Evolutionary conservation across 2,888 invertebrate genomes (phyloP).

Genomic region (Celastrina argiolus): DNA sequence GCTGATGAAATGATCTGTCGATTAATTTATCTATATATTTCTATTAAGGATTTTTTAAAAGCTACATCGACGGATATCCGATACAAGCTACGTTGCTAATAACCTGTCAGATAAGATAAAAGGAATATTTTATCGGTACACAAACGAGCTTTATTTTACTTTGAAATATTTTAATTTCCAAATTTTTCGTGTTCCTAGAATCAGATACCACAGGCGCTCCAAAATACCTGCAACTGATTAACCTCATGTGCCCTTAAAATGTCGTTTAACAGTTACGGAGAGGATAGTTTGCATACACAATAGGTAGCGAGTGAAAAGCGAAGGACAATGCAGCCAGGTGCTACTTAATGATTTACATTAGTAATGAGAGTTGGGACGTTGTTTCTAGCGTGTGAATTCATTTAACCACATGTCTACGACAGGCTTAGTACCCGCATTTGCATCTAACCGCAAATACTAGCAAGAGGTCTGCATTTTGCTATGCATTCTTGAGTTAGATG

Average conservation of each 20-base stretch:
- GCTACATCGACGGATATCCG: not conserved
- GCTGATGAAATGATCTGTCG: slow-evolving; percentile 9
- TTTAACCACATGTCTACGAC: not conserved
- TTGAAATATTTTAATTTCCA: not conserved
- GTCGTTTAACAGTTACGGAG: slow-evolving; percentile 46
- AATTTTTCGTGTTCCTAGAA: slow-evolving; percentile 3
- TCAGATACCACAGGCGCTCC: slow-evolving; percentile 28
- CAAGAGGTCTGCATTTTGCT: not conserved
- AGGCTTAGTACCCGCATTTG: not conserved
- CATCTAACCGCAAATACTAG: not conserved
- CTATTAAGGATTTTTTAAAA: not conserved
- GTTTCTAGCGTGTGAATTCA: slow-evolving; percentile 17
- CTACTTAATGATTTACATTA: slow-evolving; percentile 55
- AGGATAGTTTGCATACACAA: slow-evolving; percentile 52
- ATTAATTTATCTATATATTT: not conserved
- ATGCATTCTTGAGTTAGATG: not conserved
- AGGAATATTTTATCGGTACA: not conserved
- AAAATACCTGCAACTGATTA: slow-evolving; percentile 40
- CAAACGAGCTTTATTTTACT: not conserved
- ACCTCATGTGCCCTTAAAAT: slow-evolving; percentile 39
- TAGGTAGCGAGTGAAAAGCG: slow-evolving; percentile 55
- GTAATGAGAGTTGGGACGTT: slow-evolving; percentile 43
- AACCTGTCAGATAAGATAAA: not conserved
- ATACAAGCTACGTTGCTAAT: not conserved
- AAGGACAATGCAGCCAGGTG: slow-evolving; percentile 50